A percentile compares a stretch with the other conserved stretches of the same genome.
Evolutionary conservation across 2,797 vertebrate species (phyloP).

Genomic region (Margarornis squamiger): DNA sequence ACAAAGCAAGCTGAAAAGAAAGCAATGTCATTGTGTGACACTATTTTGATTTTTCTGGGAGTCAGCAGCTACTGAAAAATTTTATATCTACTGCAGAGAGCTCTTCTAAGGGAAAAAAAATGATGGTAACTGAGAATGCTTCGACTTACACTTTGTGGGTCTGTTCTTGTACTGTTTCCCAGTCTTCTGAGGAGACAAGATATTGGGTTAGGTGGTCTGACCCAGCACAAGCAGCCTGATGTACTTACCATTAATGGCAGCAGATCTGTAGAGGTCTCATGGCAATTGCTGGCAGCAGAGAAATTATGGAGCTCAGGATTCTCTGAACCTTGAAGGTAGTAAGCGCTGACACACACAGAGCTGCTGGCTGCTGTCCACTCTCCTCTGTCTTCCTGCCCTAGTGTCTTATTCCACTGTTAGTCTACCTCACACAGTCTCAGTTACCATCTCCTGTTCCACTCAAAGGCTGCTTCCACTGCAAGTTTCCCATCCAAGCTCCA

Average conservation of each 20-base stretch:
- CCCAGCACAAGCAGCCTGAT: background rate
- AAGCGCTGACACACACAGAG: background rate
- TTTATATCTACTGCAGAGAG: background rate
- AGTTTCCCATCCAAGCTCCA: background rate
- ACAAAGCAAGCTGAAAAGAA: background rate
- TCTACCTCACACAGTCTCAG: background rate
- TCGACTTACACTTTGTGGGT: background rate
- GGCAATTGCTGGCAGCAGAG: background rate
- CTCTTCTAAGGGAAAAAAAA: background rate
- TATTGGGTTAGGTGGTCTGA: background rate
- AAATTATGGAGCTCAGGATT: background rate
- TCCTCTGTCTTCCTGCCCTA: background rate
- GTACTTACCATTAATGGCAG: background rate
- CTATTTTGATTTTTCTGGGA: background rate
- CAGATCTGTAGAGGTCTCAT: background rate
- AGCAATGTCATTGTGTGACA: background rate
- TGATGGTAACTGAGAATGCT: background rate
- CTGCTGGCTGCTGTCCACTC: accelerated
- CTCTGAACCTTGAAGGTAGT: background rate
- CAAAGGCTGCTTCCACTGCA: accelerated
- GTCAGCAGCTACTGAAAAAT: background rate
- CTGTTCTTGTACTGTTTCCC: background rate
- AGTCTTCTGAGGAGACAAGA: background rate
- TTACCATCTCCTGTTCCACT: background rate
- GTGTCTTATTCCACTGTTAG: background rate